A percentile compares a stretch with the other conserved stretches of the same genome.
Evolutionary conservation across 2,113 vertebrate genomes (phyloP).

Genomic region (Perca flavescens): DNA sequence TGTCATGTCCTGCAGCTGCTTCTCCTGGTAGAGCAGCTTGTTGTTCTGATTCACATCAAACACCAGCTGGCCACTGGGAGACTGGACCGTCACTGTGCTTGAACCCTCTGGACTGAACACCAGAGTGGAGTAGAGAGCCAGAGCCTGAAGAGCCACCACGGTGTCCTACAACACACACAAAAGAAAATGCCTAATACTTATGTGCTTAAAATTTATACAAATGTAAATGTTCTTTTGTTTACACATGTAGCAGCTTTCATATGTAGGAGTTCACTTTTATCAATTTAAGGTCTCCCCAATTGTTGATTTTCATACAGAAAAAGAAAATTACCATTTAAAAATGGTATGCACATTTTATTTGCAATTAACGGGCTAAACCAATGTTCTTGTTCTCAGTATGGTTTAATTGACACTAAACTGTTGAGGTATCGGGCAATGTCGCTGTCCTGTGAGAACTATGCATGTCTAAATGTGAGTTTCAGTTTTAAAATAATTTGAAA

Average conservation of each 20-base stretch:
- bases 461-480: too few relatives aligned
- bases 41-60: constrained; percentile 86
- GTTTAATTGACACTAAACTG: background rate
- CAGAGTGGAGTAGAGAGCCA: constrained; percentile 83
- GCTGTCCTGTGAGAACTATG: background rate
- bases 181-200: too few relatives aligned
- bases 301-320: constrained; percentile 64
- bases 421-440: background rate
- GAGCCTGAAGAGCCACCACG: constrained; percentile 87
- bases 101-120: constrained; percentile 66
- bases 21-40: constrained; percentile 89
- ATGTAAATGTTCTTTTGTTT: background rate
- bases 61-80: constrained; percentile 54
- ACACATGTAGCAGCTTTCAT: background rate
- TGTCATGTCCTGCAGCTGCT: constrained; percentile 63
- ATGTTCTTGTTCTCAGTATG: constrained; percentile 16
- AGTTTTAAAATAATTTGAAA: too few relatives aligned
- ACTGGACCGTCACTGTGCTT: constrained; percentile 74
- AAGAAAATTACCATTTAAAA: background rate
- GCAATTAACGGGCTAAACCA: constrained; percentile 76
- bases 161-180: constrained; percentile 84
- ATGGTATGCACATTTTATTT: constrained; percentile 13
- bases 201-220: too few relatives aligned
- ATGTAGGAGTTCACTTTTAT: background rate
- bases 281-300: constrained; percentile 76